Evolutionary conservation across 2,797 vertebrate genomes (phyloP), one percentile per base, ranked within the genome.

Genomic region (Catharus ustulatus): DNA sequence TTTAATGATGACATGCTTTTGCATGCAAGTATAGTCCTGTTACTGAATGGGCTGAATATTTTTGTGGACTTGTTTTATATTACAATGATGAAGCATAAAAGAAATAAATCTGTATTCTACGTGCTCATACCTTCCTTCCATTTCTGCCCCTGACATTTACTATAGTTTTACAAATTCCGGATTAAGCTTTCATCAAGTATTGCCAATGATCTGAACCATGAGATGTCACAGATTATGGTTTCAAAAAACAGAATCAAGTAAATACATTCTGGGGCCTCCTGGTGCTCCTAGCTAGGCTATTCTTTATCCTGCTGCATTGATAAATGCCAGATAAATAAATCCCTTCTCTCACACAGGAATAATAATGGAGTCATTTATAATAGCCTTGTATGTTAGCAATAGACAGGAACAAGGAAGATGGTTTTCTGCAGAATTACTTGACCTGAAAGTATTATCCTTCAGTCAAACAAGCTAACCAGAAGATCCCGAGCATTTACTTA

Each of bases 361-460:
- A 96, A 96, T 96, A 95, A 93, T 91, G 40, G 91, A 94, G 95
- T 95, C 6, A 95, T 97, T 97, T 97, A 88, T 95, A 95, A 96
- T 82, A 84, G 68, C 48, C 62, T 89, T 91, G 81, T 90, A 73
- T 83, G 71, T 85, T 95, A 95, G 61, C 61, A 40, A 48, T 40
- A 94, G 94, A 69, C 76, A 92, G 83, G 71, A 96, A 81, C 49
- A 95, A 83, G 74, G 66, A 90, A 89, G 71, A 62, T 5, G 12
- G 16, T 68, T 94, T 73, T 95, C 96, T 96, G 91, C 68, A 93
- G 75, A 96, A 95, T 85, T 48, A 87, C 67, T 95, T 97, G 93
- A 95, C 90, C 94, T 94, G 74, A 93, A 96, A 95, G 61, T 48
- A 48, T 93, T 96, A 94, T 94, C 63, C 48, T 95, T 95, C 93